Evolutionary conservation across 1,140 invertebrate species (phyloP), one percentile per base, ranked within the genome.

Genomic region (Metopolophium dirhodum): DNA sequence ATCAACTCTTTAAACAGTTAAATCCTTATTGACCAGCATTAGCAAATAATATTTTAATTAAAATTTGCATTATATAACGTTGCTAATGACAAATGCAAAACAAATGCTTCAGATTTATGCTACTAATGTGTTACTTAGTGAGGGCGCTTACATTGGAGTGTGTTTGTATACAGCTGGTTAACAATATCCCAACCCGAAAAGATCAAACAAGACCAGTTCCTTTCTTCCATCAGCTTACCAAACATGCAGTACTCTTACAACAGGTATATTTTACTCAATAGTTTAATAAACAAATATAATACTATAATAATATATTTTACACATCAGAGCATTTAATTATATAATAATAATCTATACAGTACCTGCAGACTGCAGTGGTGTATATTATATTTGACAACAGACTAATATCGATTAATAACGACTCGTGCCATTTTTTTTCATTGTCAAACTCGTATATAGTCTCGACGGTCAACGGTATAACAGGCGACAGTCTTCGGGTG

Each of bases 401-500:
- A 37, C 35, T 41, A 30, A 51, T 54, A 54, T 51, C 18, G 8
- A 57, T 51, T 22, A 89, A 57, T 37, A 54, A 37, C 41, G 2
- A n/a, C n/a, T 1, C 0, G 14, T 11, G 45, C 45, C 26, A 49
- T 87, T 88, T 49, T 37, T 35, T 51, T 82, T 49, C 26, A 4
- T 47, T 26, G 14, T 77, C n/a, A n/a, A 77, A 77, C 14, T 11
- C 61, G 6, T 77, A n/a, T 86, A 30, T 85, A 93, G 91, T 57
- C 85, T 93, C 18, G 82, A 93, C 30, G 45, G 35, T 20, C 49
- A 85, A 51, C 41, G 57, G 1, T 49, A 83, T 35, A 68, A 93
- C 7, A 93, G 91, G 26, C 91, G 91, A n/a, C 82, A 93, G 94
- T 98, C 97, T 14, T 97, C 97, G 0, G 97, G 97, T 1, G 97